Evolutionary conservation across 2,113 vertebrate genomes (phyloP), one percentile per base, ranked within the genome.

Genomic region (Poeciliopsis prolifica): DNA sequence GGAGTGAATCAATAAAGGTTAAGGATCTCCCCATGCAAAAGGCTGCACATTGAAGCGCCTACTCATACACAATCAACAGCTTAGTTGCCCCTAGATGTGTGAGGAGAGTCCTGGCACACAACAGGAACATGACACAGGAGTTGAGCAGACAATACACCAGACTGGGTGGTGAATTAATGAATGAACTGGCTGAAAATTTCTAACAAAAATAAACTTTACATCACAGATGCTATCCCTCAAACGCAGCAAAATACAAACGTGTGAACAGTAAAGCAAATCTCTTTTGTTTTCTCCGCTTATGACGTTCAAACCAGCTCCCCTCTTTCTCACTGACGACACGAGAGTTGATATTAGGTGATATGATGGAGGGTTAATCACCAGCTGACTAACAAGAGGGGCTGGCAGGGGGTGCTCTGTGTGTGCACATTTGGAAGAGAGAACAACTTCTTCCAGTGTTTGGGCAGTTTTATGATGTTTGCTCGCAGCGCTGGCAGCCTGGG

Each of bases 391-490:
- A 19, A 48, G 54, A 75, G 24, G 28, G 12, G 68, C 84, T 85
- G 69, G 79, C 33, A 3, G 82, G 66, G 84, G 82, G 74, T 82
- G 76, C 72, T 15, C 89, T 78, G 64, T 74, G 61, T 72, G 48
- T 44, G 35, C 78, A 82, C 83, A 86, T 74, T 70, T 28, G 29
- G 62, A 54, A 61, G 61, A 65, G 30, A 85, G 82, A 88, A 11
- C 87, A 88, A 83, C 28, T 28, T 28, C 76, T 61, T 69, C 60
- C 78, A 80, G 22, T 68, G 71, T 88, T 88, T 89, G 72, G 60
- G 80, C 0, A 4, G 72, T 87, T 92, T 92, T 93, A 93, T 86
- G 87, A 81, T 84, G 88, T 91, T 92, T 93, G 89, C 72, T 60
- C 35, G 89, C 86, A 79, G 86, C 85, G 63, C 68, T 77, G 70